Evolutionary conservation across 2,888 invertebrate species (phyloP).

Genomic region (Heliconius erato): DNA sequence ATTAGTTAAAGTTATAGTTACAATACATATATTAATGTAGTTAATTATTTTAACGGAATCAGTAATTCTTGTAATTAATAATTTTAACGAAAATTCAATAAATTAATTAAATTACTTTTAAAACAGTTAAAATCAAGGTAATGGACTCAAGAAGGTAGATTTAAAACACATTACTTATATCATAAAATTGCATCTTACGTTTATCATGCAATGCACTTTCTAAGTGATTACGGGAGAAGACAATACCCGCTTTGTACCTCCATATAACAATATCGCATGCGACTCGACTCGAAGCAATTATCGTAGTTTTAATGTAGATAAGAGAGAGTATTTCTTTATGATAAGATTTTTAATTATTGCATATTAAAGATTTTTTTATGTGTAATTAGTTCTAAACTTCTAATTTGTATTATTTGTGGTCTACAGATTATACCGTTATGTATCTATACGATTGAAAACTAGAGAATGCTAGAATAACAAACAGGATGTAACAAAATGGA

Average conservation of each 20-base stretch:
- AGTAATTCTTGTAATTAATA: background rate
- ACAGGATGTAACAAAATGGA: too few species aligned
- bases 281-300: slow-evolving; percentile 34
- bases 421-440: too few species aligned
- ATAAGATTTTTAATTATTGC: background rate
- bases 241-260: slow-evolving; percentile 49
- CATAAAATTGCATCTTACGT: slow-evolving; percentile 40
- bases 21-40: too few species aligned
- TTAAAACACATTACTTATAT: slow-evolving; percentile 36
- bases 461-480: background rate
- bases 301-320: slow-evolving; percentile 25
- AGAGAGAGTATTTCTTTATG: background rate
- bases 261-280: slow-evolving; percentile 28
- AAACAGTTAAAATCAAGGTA: background rate
- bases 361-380: background rate
- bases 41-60: too few species aligned
- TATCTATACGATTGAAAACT: background rate
- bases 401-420: too few species aligned
- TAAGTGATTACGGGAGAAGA: slow-evolving; percentile 48
- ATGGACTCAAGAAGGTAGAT: background rate
- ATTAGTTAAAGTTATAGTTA: too few species aligned
- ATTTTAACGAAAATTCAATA: background rate
- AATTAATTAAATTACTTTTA: background rate
- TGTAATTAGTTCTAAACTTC: too few species aligned
- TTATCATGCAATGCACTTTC: slow-evolving; percentile 51